Percentiles rank a stretch among this genome's conserved stretches.
These are phyloP conservation scores for Glossophaga mutica DNA, from an alignment of 2,797 vertebrate genomes.

Conservation along the genomic window DNA sequence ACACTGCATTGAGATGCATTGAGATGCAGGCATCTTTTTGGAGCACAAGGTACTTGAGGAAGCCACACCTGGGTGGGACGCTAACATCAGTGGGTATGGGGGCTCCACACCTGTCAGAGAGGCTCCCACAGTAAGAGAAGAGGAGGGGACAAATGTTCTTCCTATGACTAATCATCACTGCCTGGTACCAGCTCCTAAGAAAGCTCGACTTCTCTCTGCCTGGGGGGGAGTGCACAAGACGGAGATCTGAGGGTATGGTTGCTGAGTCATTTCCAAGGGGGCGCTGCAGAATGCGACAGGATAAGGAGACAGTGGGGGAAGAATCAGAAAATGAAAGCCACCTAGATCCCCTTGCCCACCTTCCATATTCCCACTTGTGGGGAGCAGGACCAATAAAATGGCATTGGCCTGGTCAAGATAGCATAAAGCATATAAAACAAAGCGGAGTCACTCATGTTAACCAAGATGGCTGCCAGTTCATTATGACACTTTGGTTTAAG, in stretches of 20 bases:
- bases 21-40: accelerated
- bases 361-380: too few species aligned
- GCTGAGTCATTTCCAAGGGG: neutral
- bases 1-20: accelerated
- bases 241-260: neutral
- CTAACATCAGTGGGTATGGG: neutral
- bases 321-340: neutral
- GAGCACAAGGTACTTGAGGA: neutral
- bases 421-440: too few species aligned
- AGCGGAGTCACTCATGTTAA: too few species aligned
- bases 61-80: too few species aligned
- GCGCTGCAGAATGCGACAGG: neutral
- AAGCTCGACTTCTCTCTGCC: neutral
- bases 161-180: neutral
- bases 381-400: too few species aligned
- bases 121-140: neutral
- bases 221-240: neutral
- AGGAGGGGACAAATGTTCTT: neutral
- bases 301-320: neutral
- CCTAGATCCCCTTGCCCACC: neutral
- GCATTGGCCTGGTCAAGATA: too few species aligned
- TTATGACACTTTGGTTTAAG: too few species aligned
- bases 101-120: neutral
- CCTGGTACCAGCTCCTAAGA: neutral
- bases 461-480: too few species aligned